Percentiles rank a stretch among this genome's conserved stretches.
phyloP scores from a whole-genome alignment of 2,888 invertebrate species.

The Orthonevra nobilis region DNA sequence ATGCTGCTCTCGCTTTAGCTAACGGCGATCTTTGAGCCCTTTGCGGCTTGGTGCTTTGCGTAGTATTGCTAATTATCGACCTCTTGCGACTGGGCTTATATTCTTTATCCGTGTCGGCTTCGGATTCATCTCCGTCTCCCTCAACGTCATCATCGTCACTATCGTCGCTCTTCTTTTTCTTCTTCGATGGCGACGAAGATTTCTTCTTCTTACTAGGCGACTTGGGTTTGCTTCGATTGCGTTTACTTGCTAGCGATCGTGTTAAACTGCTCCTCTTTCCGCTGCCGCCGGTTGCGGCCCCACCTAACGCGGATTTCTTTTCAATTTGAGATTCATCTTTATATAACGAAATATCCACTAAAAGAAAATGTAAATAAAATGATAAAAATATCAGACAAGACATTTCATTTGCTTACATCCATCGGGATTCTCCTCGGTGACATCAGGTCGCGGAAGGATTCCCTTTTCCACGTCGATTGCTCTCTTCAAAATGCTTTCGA shows the following conservation, averaged over 20 bases:
- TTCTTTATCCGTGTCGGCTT: conserved; percentile 73
- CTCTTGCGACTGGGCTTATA: conserved; percentile 75
- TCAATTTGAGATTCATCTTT: conserved; percentile 91
- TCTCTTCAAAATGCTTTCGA: conserved; percentile 90
- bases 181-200: conserved; percentile 41
- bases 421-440: conserved; percentile 92
- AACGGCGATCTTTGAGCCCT: conserved; percentile 75
- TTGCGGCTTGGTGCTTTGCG: conserved; percentile 70
- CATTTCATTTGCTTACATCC: conserved; percentile 84
- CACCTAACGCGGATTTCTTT: conserved; percentile 76
- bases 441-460: conserved; percentile 83
- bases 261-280: conserved; percentile 36
- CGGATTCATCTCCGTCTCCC: conserved; percentile 68
- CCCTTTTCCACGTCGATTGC: conserved; percentile 91
- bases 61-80: conserved; percentile 48
- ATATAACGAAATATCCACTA: conserved; percentile 91
- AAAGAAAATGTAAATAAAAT: conserved; percentile 71
- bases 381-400: neutral
- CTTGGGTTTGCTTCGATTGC: conserved; percentile 55
- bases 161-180: conserved; percentile 52
- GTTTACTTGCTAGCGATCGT: conserved; percentile 67
- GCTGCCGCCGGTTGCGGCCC: conserved; percentile 66
- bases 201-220: conserved; percentile 71
- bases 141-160: conserved; percentile 69
- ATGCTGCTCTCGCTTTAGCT: conserved; percentile 75